These are phyloP conservation scores for Phortica magna DNA, from an alignment of 2,888 invertebrate genomes.

Conservation along the genomic window DNA sequence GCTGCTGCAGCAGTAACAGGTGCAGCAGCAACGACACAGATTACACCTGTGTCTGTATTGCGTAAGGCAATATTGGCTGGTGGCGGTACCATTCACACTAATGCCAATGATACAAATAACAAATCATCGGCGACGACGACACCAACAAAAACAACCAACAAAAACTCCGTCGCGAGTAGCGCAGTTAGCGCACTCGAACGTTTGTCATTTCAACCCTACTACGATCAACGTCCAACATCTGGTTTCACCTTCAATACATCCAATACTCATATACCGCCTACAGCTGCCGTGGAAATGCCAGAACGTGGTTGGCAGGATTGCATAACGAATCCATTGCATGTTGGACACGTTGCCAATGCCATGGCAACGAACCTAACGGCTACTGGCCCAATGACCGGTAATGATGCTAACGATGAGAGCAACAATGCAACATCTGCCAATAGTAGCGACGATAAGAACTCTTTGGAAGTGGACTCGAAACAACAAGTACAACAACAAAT, in stretches of 20 bases:
- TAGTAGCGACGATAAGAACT: slow-evolving; percentile 48
- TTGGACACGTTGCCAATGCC: slow-evolving; percentile 43
- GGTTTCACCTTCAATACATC: slow-evolving; percentile 76
- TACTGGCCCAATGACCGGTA: slow-evolving; percentile 38
- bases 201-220: slow-evolving; percentile 70
- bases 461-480: slow-evolving; percentile 54
- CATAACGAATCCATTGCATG: slow-evolving; percentile 78
- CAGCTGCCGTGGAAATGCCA: slow-evolving; percentile 82
- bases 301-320: slow-evolving; percentile 88
- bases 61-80: slow-evolving; percentile 43
- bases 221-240: slow-evolving; percentile 74
- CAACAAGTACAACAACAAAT: slow-evolving; percentile 64
- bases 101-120: not conserved
- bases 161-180: slow-evolving; percentile 32
- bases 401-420: slow-evolving; percentile 52
- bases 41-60: slow-evolving; percentile 50
- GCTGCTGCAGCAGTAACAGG: slow-evolving; percentile 42
- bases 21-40: slow-evolving; percentile 54
- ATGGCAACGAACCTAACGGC: not conserved
- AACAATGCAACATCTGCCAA: slow-evolving; percentile 37
- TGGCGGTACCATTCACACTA: slow-evolving; percentile 23
- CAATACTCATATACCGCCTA: slow-evolving; percentile 78
- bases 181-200: slow-evolving; percentile 63
- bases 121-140: slow-evolving; percentile 24
- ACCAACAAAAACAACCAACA: slow-evolving; percentile 50